Percentiles rank a stretch among this genome's conserved stretches.
These are phyloP conservation scores for Hypercompe scribonia DNA, from an alignment of 2,888 invertebrate genomes.

Conservation along the genomic window DNA sequence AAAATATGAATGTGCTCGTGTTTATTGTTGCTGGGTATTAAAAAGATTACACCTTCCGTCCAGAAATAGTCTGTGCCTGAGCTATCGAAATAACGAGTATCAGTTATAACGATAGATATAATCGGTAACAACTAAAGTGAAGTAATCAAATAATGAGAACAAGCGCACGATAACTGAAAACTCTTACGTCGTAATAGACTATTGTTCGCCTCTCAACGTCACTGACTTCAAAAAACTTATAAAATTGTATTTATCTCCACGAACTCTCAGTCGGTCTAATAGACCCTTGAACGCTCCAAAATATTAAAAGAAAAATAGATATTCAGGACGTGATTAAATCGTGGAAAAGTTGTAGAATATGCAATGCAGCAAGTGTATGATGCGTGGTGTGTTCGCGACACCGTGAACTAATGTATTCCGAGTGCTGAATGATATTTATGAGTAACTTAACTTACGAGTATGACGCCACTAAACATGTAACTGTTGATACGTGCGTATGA, in stretches of 20 bases:
- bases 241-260: not conserved
- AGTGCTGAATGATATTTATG: not conserved
- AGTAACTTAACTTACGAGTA: not conserved
- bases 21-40: too few relatives aligned
- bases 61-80: too few relatives aligned
- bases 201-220: not conserved
- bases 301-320: not conserved
- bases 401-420: not conserved
- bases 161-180: not conserved
- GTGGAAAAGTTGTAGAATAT: not conserved
- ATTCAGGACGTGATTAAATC: not conserved
- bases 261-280: not conserved
- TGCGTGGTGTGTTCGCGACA: not conserved
- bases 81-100: too few relatives aligned
- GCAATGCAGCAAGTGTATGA: not conserved
- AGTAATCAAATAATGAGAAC: not conserved
- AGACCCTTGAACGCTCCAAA: not conserved
- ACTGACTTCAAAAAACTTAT: not conserved
- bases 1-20: too few relatives aligned
- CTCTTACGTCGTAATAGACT: not conserved
- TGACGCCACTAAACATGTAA: not conserved
- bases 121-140: not conserved
- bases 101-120: not conserved
- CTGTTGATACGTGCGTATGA: not conserved
- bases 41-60: too few relatives aligned